Conservation (phyloP, 2,888 invertebrate genomes). For the Julus scanicus region DNA sequence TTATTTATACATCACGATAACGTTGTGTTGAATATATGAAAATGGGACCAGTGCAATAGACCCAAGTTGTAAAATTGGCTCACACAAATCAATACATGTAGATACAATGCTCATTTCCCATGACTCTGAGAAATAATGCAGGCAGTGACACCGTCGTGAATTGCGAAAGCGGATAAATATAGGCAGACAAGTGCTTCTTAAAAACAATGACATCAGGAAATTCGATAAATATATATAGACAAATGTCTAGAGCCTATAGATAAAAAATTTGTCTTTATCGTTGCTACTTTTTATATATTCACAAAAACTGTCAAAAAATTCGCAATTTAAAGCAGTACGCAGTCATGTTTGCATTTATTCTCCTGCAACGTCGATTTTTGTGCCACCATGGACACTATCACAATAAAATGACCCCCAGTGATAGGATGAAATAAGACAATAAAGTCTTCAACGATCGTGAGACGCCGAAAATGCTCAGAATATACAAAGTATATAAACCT, state of each 20-base stretch:
- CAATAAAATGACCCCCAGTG: neutral
- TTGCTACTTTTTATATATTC: neutral
- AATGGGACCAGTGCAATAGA: neutral
- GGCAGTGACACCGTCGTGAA: conserved; percentile 25
- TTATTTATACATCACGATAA: conserved; percentile 3
- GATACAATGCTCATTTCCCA: neutral
- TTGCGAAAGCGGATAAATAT: conserved; percentile 28
- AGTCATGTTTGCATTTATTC: conserved; percentile 30
- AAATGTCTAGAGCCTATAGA: neutral
- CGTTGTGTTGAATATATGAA: neutral
- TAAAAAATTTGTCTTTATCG: neutral
- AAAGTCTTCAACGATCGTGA: neutral
- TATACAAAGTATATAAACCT: neutral
- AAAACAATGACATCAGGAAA: conserved; percentile 30
- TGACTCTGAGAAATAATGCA: neutral
- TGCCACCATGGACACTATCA: neutral
- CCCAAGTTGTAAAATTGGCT: neutral
- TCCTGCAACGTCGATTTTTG: neutral
- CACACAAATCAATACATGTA: neutral
- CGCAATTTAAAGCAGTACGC: conserved; percentile 23
- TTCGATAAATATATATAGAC: conserved; percentile 20
- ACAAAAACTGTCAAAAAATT: neutral
- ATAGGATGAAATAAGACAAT: conserved; percentile 22
- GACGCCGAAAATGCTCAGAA: neutral
- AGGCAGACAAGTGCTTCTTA: conserved; percentile 22